A percentile compares a stretch with the other conserved stretches of the same genome.
phyloP scores from a whole-genome alignment of 2,888 invertebrate genomes.

The Platycheirus albimanus region DNA sequence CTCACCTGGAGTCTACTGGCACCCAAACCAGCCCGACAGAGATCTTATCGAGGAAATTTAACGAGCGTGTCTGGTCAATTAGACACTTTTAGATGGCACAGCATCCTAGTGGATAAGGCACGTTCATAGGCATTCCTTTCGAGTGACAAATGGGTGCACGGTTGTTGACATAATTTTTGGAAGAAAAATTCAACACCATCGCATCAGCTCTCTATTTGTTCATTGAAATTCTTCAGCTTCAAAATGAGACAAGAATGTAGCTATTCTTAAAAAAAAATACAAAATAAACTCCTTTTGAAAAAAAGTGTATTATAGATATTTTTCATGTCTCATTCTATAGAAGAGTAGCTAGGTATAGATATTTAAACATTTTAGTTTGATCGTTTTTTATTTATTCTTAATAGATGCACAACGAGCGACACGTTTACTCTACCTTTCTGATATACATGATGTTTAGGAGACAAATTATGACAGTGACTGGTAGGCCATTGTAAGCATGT shows the following conservation, averaged over 20 bases:
- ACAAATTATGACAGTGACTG: slow-evolving; percentile 49
- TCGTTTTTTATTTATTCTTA: background rate
- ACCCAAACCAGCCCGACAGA: background rate
- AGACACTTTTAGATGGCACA: slow-evolving; percentile 27
- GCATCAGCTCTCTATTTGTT: too few species aligned
- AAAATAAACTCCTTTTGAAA: background rate
- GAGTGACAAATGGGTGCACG: slow-evolving; percentile 36
- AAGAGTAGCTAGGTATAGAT: too few species aligned
- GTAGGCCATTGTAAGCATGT: slow-evolving; percentile 24
- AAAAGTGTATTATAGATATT: background rate
- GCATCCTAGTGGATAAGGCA: slow-evolving; percentile 34
- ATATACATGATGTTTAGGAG: slow-evolving; percentile 1
- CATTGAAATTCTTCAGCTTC: slow-evolving; percentile 38
- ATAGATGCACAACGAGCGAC: background rate
- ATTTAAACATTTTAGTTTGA: too few species aligned
- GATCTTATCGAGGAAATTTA: slow-evolving; percentile 40
- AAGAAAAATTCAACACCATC: slow-evolving; percentile 1
- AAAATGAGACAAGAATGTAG: slow-evolving; percentile 22
- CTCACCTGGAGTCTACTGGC: slow-evolving; percentile 9
- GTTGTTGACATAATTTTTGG: slow-evolving; percentile 41
- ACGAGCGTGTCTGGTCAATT: slow-evolving; percentile 47
- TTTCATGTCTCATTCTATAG: background rate
- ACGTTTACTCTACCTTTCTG: background rate
- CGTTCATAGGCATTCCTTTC: slow-evolving; percentile 25
- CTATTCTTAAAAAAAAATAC: slow-evolving; percentile 1